Base-by-base conservation (phyloP, 2,797 vertebrate species). In the Ctenochaetus hawaiiensis region DNA sequence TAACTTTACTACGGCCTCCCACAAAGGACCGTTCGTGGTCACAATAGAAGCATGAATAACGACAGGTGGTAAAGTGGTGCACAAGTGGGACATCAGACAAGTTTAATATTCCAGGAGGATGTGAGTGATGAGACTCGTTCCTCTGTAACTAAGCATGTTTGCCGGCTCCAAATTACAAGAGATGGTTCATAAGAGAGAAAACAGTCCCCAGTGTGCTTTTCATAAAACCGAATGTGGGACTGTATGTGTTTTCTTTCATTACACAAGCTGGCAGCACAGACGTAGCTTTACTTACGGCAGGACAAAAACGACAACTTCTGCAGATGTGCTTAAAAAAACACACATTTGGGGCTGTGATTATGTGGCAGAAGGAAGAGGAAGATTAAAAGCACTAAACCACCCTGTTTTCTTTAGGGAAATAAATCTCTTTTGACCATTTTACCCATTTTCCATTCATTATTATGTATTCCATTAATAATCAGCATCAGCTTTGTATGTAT, bases 11-110 rank as follows among this genome's bases (percentile, higher is more conserved):
- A 8, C 20, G 23, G 17, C 41, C 60, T 57, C 49, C 34, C 39
- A 39, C 47, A 53, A 17, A 1, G 6, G 22, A 47, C 23, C 18
- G 0, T 66, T 37, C 53, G 17, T 77, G 11, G 48, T 67, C 72
- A 74, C 23, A 67, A 58, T 48, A 66, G 23, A 79, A 75, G 44
- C 6, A 64, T 59, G 78, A 82, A 84, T 73, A 67, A 69, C n/a
- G 67, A 72, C 49, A 59, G 39, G 39, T 12, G 39, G 11, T 41
- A 4, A 57, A 67, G 43, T 0, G 0, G 48, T 49, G 26, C 54
- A 64, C 64, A 41, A 30, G 64, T 43, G 71, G 69, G 62, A 72
- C 64, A 51, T 47, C 8, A 11, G 45, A 68, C 51, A 47, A 8
- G 2, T 56, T 81, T 77, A 51, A 72, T 78, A 56, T 62, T 75